These are phyloP conservation scores for Phodopus roborovskii DNA, from an alignment of 2,113 vertebrate genomes.

Conservation along the genomic window DNA sequence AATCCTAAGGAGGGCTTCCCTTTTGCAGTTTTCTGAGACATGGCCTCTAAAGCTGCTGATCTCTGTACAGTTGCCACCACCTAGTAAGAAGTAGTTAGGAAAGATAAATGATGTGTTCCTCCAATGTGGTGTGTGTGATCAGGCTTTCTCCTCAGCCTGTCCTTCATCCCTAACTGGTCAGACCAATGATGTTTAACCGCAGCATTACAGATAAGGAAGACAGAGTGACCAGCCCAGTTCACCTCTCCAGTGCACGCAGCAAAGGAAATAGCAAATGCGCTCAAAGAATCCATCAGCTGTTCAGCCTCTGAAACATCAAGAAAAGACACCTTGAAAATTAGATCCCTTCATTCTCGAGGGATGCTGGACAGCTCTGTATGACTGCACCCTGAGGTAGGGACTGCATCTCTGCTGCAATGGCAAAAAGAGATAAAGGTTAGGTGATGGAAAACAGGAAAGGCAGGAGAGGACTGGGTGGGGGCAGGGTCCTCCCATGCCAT, in stretches of 20 bases:
- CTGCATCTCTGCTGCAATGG: neutral
- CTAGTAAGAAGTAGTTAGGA: neutral
- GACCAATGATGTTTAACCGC: neutral
- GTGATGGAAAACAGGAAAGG: accelerated
- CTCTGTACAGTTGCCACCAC: neutral
- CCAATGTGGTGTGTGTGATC: neutral
- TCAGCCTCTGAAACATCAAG: neutral
- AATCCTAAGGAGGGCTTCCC: neutral
- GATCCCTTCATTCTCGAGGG: neutral
- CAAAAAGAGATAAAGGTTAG: accelerated
- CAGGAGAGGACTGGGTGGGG: neutral
- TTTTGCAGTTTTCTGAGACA: neutral
- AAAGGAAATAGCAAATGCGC: neutral
- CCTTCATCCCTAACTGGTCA: constrained; percentile 28
- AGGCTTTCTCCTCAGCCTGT: neutral
- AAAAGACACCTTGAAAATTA: neutral
- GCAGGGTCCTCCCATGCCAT: accelerated
- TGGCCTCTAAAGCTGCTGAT: neutral
- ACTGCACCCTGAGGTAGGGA: neutral
- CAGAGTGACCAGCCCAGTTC: neutral
- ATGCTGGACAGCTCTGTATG: neutral
- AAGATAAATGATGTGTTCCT: neutral
- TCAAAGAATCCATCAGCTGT: neutral
- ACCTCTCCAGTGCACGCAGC: neutral
- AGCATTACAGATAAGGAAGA: constrained; percentile 49